Conservation (phyloP, 2,888 invertebrate species). For the Molorchus minor region DNA sequence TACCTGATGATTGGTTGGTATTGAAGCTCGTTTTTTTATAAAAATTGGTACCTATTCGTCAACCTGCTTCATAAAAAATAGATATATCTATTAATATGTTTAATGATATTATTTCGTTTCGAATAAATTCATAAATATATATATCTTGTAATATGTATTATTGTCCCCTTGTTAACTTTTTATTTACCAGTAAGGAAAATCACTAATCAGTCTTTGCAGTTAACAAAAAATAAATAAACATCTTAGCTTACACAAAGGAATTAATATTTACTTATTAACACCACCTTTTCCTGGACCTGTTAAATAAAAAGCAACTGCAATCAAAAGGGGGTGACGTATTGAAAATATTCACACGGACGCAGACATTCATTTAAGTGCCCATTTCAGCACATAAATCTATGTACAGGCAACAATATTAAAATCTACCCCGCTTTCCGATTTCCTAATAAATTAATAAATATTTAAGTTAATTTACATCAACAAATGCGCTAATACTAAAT, state of each 20-base stretch:
- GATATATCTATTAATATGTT: constrained; percentile 33
- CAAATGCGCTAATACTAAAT: constrained; percentile 46
- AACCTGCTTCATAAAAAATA: constrained; percentile 13
- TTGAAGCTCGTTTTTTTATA: too few relatives aligned
- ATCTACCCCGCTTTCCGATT: constrained; percentile 16
- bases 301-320: constrained; percentile 36
- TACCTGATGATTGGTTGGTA: too few relatives aligned
- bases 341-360: constrained; percentile 16
- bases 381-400: constrained; percentile 22
- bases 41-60: constrained; percentile 17
- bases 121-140: constrained; percentile 23
- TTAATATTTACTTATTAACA: constrained; percentile 9
- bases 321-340: constrained; percentile 19
- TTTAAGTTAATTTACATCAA: constrained; percentile 16
- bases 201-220: constrained; percentile 33
- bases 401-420: constrained; percentile 21
- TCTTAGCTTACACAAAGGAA: not conserved
- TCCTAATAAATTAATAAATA: not conserved
- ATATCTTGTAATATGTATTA: constrained; percentile 34
- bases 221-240: constrained; percentile 11
- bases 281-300: constrained; percentile 19
- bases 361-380: constrained; percentile 10
- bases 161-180: constrained; percentile 49
- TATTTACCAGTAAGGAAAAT: constrained; percentile 45
- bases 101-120: constrained; percentile 40